Evolutionary conservation across 2,888 invertebrate species (phyloP).

Genomic region (Pseudoips prasinana): DNA sequence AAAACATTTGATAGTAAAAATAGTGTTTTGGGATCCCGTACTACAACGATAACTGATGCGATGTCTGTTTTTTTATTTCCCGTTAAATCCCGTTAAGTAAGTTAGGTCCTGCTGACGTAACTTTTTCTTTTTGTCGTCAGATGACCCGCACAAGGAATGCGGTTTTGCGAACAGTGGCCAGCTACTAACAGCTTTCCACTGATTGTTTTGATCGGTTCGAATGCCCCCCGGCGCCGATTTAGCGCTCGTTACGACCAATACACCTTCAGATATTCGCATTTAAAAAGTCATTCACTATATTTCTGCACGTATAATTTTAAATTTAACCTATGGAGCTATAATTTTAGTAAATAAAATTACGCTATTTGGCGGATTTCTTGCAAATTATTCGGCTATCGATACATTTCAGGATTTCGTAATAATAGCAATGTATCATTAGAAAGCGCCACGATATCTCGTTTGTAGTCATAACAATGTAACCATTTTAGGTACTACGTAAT

Average conservation of each 20-base stretch:
- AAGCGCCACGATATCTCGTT: slow-evolving; percentile 42
- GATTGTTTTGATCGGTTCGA: slow-evolving; percentile 56
- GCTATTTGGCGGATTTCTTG: slow-evolving; percentile 8
- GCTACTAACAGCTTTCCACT: slow-evolving; percentile 52
- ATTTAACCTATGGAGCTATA: slow-evolving; percentile 22
- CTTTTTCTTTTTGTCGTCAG: slow-evolving; percentile 40
- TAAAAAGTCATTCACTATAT: slow-evolving; percentile 40
- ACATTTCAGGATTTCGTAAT: slow-evolving; percentile 26
- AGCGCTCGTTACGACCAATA: slow-evolving; percentile 48
- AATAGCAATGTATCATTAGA: slow-evolving; percentile 35
- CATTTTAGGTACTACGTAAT: slow-evolving; percentile 25
- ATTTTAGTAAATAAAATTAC: too few relatives aligned
- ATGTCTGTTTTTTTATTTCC: too few relatives aligned
- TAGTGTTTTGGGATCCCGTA: too few relatives aligned
- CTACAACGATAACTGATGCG: too few relatives aligned
- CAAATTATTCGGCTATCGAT: slow-evolving; percentile 21
- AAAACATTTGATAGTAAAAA: too few relatives aligned
- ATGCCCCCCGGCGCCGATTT: slow-evolving; percentile 48
- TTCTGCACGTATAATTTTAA: slow-evolving; percentile 36
- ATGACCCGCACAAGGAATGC: slow-evolving; percentile 51
- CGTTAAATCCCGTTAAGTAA: too few relatives aligned
- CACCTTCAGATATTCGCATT: slow-evolving; percentile 34
- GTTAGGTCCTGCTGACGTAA: slow-evolving; percentile 20
- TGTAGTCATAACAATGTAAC: slow-evolving; percentile 36
- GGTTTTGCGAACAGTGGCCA: slow-evolving; percentile 52